Evolutionary conservation across 2,797 vertebrate genomes (phyloP), one percentile per base, ranked within the genome.

Genomic region (Threskiornis aethiopicus): DNA sequence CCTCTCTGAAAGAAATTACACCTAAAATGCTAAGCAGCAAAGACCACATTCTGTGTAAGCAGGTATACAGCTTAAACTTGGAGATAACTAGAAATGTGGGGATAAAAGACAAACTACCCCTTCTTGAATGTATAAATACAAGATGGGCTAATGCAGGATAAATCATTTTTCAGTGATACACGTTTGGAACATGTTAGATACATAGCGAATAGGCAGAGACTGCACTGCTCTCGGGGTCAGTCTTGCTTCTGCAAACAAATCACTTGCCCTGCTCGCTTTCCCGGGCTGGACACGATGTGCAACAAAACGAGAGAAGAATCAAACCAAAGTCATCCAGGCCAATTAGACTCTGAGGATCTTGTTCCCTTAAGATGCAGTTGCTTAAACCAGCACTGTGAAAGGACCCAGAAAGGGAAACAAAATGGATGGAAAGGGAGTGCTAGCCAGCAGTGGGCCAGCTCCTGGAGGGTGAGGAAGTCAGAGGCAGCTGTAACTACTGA

Each of bases 181-280:
- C 0, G 0, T 58, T 78, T 72, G 65, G 61, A 75, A 77, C 10
- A 3, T 11, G 5, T 39, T 67, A 90, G 72, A 49, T 26, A 61
- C 4, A 4, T 0, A 1, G 16, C 5, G 9, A 51, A 64, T 10
- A 49, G 78, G 25, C 54, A 72, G 62, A 79, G 70, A 41, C 29
- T 49, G 12, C 41, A 44, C n/a, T 8, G n/a, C 28, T 13, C 1
- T 3, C 7, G 10, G 33, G 25, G 25, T 83, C 77, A 70, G 11
- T 49, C 28, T 81, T 76, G 76, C 20, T 81, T 83, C 47, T 69
- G 35, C 57, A 73, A 71, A 59, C 8, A 59, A 42, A 28, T 29
- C 31, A 19, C 20, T 66, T 0, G 0, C 18, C 47, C 31, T 52
- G 42, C n/a, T 83, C 0, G 0, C n/a, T 46, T 29, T 76, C 16